Base-by-base conservation (phyloP, 2,113 vertebrate species). In the Saguinus midas region DNA sequence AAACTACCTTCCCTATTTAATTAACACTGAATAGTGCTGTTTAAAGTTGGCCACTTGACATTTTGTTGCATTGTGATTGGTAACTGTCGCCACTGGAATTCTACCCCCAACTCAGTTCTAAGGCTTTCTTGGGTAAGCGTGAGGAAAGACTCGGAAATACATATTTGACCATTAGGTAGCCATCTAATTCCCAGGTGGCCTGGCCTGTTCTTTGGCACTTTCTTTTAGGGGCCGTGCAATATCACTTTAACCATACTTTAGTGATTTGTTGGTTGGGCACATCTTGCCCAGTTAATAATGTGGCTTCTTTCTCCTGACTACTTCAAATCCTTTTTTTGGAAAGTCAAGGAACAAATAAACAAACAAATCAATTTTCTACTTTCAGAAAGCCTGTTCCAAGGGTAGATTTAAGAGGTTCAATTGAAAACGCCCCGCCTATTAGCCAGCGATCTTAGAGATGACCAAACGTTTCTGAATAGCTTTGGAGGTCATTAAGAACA, bases 1-100 rank as follows among this genome's bases (percentile, higher is more conserved):
- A 48, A 96, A 82, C 17, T 82, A n/a, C 21, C 4, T 37, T 84
- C 52, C 20, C 43, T 90, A 91, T 73, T 95, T 88, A 86, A 87
- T 92, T 80, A 52, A 57, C 55, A 80, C 43, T 93, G 82, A 95
- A 93, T 45, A 95, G 8, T 91, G 25, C 20, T 80, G 57, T 91
- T 61, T 80, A 87, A 78, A 45, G 29, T 29, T 37, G 32, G 16
- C 17, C 72, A 66, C 8, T 21, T 29, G 55, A n/a, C 45, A 37
- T 90, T 32, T 58, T 45, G 40, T 29, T 80, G 13, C 21, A 70
- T 25, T 80, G 0, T 40, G 52, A 90, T 50, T 85, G 12, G 6
- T 21, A 83, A 72, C 86, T 68, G 9, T 81, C 66, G 13, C 58
- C 76, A 72, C 10, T 88, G 66, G 55, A 94, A 83, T 93, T 87